phyloP scores from a whole-genome alignment of 2,888 invertebrate species.

The Mythimna impura region DNA sequence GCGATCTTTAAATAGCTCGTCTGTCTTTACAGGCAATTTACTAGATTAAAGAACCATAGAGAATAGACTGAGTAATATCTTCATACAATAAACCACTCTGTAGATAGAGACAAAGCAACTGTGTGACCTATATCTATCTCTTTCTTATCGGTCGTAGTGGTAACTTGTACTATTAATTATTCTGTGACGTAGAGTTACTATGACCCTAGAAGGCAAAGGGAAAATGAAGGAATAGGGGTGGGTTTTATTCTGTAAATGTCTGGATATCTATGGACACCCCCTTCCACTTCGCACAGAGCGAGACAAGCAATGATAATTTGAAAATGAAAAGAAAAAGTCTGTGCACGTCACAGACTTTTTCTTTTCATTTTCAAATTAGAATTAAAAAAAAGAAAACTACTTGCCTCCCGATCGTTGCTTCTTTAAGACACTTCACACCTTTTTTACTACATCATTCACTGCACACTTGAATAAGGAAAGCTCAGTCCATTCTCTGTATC shows the following conservation, averaged over 20 bases:
- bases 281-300: too few species aligned
- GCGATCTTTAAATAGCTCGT: slow-evolving; percentile 5
- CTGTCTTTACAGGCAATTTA: slow-evolving; percentile 4
- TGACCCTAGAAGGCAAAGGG: too few species aligned
- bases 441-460: background rate
- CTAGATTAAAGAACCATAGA: slow-evolving; percentile 8
- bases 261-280: too few species aligned
- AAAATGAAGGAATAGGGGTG: too few species aligned
- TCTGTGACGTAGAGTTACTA: background rate
- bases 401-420: background rate
- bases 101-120: background rate
- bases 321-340: too few species aligned
- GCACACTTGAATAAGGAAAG: background rate
- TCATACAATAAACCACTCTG: background rate
- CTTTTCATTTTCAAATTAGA: too few species aligned
- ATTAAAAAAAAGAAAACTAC: background rate
- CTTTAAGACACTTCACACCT: background rate
- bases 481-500: background rate
- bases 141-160: background rate
- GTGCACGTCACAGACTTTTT: too few species aligned
- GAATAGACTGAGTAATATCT: background rate
- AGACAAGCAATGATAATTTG: too few species aligned
- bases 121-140: background rate
- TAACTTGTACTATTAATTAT: too few species aligned
- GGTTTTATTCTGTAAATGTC: too few species aligned